Conservation (phyloP, 1,140 invertebrate genomes). For the Dendroctonus ponderosae region DNA sequence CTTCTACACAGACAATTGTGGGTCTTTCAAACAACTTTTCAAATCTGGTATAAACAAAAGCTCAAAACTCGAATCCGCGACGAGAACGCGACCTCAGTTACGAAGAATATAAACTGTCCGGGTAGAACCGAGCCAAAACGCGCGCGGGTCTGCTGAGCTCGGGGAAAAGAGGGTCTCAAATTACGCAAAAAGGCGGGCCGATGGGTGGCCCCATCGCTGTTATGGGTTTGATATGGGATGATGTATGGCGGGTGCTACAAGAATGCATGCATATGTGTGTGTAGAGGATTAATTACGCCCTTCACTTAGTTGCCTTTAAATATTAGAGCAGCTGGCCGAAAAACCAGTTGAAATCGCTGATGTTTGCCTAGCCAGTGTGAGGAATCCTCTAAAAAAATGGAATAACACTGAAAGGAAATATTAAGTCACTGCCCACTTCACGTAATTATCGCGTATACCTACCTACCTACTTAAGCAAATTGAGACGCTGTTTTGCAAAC, state of each 20-base stretch:
- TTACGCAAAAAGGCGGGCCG: conserved; percentile 22
- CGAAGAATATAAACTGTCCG: conserved; percentile 8
- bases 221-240: background rate
- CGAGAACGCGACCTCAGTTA: conserved; percentile 13
- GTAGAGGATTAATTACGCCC: background rate
- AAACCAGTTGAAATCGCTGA: too few relatives aligned
- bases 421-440: too few relatives aligned
- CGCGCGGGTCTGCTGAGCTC: background rate
- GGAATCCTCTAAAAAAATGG: too few relatives aligned
- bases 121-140: background rate
- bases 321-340: too few relatives aligned
- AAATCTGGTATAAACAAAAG: background rate
- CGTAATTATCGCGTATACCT: too few relatives aligned
- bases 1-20: too few relatives aligned
- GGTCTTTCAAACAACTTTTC: background rate
- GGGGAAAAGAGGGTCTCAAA: conserved; percentile 1
- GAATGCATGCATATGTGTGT: background rate
- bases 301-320: background rate
- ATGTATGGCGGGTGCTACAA: background rate
- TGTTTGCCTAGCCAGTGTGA: too few relatives aligned
- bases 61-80: conserved; percentile 4
- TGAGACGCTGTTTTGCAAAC: too few relatives aligned
- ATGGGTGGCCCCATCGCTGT: conserved; percentile 5
- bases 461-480: too few relatives aligned
- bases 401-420: too few relatives aligned